Evolutionary conservation across 2,888 invertebrate genomes (phyloP).

Genomic region (Ophion slaviceki): DNA sequence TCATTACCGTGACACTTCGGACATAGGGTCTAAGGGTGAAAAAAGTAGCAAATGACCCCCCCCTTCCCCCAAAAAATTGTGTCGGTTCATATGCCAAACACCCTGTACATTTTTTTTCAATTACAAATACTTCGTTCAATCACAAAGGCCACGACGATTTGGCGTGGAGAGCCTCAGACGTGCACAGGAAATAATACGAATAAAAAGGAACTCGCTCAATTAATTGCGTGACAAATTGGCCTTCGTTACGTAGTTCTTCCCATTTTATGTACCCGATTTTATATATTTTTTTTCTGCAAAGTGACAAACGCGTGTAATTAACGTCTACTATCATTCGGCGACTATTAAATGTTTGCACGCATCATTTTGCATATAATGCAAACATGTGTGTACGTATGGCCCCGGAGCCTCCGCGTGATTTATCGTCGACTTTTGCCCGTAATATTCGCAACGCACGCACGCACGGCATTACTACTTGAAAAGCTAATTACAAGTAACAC

Average conservation of each 20-base stretch:
- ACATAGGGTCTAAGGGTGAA: no score
- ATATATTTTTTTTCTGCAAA: slow-evolving; percentile 16
- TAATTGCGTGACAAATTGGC: slow-evolving; percentile 57
- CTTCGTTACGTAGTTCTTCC: slow-evolving; percentile 17
- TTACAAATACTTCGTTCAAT: neutral
- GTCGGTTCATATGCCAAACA: no score
- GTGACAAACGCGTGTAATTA: slow-evolving; percentile 49
- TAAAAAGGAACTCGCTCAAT: slow-evolving; percentile 38
- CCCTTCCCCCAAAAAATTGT: no score
- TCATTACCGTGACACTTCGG: no score
- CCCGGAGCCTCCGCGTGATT: slow-evolving; percentile 22
- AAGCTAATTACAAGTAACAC: slow-evolving; percentile 39
- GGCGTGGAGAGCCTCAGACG: neutral
- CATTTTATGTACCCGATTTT: slow-evolving; percentile 5
- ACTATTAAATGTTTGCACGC: slow-evolving; percentile 37
- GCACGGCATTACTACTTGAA: slow-evolving; percentile 39
- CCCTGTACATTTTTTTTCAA: neutral
- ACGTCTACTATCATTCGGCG: slow-evolving; percentile 40
- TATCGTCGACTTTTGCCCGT: slow-evolving; percentile 23
- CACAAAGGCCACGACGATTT: neutral
- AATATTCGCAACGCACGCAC: slow-evolving; percentile 42
- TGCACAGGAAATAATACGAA: neutral
- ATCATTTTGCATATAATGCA: slow-evolving; percentile 48
- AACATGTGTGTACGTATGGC: neutral
- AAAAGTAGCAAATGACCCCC: no score